These are phyloP conservation scores for Dolichomitus sp. DNA, from an alignment of 2,888 invertebrate species.

Conservation along the genomic window DNA sequence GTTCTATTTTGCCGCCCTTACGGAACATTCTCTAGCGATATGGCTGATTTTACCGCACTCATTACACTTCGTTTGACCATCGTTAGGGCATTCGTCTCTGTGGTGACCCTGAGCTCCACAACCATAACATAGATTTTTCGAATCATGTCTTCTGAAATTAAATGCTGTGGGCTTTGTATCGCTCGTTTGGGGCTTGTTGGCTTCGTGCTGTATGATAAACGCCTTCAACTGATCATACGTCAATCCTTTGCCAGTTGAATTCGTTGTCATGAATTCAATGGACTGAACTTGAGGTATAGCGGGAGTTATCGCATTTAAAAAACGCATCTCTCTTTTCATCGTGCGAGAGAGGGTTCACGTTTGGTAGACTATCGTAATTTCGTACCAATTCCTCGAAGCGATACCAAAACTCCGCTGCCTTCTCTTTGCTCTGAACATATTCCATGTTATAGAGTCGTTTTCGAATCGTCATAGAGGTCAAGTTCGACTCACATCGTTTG, in stretches of 20 bases:
- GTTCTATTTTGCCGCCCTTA: slow-evolving; percentile 34
- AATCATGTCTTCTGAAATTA: slow-evolving; percentile 49
- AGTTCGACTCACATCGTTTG: slow-evolving; percentile 66
- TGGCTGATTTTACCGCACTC: slow-evolving; percentile 51
- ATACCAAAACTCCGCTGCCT: too few relatives aligned
- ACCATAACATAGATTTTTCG: slow-evolving; percentile 55
- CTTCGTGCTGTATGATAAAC: too few relatives aligned
- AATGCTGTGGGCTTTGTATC: too few relatives aligned
- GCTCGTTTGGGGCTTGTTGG: too few relatives aligned
- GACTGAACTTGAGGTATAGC: slow-evolving; percentile 62
- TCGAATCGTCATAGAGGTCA: slow-evolving; percentile 61
- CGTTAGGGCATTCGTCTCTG: slow-evolving; percentile 56
- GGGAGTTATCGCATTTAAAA: slow-evolving; percentile 55
- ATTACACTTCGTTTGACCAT: slow-evolving; percentile 48
- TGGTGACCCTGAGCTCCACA: slow-evolving; percentile 64
- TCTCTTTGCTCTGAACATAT: slow-evolving; percentile 52
- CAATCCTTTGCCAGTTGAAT: slow-evolving; percentile 58
- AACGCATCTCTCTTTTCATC: slow-evolving; percentile 67
- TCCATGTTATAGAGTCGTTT: slow-evolving; percentile 59
- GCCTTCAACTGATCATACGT: slow-evolving; percentile 61
- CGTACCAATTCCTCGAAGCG: too few relatives aligned
- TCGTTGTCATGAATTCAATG: slow-evolving; percentile 65
- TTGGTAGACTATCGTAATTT: too few relatives aligned
- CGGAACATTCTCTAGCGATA: slow-evolving; percentile 44
- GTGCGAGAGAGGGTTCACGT: too few relatives aligned